Conservation (phyloP, 2,797 vertebrate genomes). For the Aselliscus stoliczkanus region DNA sequence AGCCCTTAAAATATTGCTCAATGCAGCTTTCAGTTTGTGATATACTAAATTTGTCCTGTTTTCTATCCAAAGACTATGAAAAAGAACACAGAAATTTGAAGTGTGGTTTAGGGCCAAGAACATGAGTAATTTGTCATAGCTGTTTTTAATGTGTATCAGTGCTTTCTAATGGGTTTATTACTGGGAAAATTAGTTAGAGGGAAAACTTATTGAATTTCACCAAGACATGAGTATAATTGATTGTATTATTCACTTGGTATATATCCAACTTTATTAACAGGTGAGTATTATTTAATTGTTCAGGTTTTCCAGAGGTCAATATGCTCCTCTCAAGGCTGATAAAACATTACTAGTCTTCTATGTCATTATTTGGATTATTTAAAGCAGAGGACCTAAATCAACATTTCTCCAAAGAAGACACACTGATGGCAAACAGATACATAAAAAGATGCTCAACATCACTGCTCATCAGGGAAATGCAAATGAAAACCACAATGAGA, state of each 20-base stretch:
- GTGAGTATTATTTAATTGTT: background rate
- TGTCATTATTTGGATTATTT: constrained; percentile 10
- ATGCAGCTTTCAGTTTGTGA: background rate
- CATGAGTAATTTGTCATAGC: constrained; percentile 42
- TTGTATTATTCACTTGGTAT: constrained; percentile 19
- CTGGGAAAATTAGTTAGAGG: constrained; percentile 30
- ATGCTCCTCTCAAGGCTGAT: background rate
- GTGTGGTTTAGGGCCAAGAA: background rate
- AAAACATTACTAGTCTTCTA: background rate
- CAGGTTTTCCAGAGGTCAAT: background rate
- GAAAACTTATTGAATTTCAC: constrained; percentile 41
- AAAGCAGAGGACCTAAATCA: background rate
- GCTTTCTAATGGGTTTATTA: constrained; percentile 51
- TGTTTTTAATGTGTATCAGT: constrained; percentile 14
- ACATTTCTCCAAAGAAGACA: background rate
- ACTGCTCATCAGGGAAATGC: background rate
- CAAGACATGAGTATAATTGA: constrained; percentile 29
- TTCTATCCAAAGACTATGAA: background rate
- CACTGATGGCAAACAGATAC: background rate
- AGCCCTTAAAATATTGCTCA: background rate
- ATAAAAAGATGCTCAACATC: background rate
- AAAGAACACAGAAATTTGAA: background rate
- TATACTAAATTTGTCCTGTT: background rate
- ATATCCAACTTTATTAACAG: constrained; percentile 25
- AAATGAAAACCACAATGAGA: background rate